Evolutionary conservation across 2,797 vertebrate species (phyloP), one percentile per base, ranked within the genome.

Genomic region (Paramormyrops hopkinsi): DNA sequence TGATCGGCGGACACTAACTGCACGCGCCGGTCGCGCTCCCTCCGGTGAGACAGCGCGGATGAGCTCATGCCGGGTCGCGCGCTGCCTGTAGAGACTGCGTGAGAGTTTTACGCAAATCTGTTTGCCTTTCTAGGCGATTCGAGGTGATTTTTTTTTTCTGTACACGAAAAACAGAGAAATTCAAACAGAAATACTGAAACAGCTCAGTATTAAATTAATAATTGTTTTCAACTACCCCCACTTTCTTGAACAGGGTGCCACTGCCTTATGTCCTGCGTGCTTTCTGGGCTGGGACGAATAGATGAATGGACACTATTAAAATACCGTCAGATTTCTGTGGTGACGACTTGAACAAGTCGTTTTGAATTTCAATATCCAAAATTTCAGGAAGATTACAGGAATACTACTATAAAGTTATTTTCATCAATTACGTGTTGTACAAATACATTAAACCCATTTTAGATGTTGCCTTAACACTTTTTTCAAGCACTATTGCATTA

Each of bases 11-110:
- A 73, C 25, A 0, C 29, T 33, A 48, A 4, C 76, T 82, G 76
- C 37, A 19, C 76, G 76, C 19, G 33, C 19, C 37, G 17, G 44
- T 19, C 14, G 17, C 37, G 33, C 37, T 44, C 73, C 50, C 69
- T 88, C 25, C 69, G 17, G 25, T 14, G 22, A 11, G 65, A 41
- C 29, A 33, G 76, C 51, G 51, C 48, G 14, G 69, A 51, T 88
- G 88, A 88, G 69, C 73, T 82, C 88, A 88, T 44, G 22, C 50
- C 73, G 19, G 69, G 53, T 88, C 65, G 76, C 44, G 76, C 76
- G 76, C 76, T 46, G 65, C 29, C 17, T 11, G 9, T 50, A 19
- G 6, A 9, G 25, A 11, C 33, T 53, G 50, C 25, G 11, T 37
- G 53, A 33, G 29, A 54, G 11, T 87, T 56, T 54, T 17, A 56